Evolutionary conservation across 2,888 invertebrate species (phyloP).

Genomic region (Pinctada fucata): DNA sequence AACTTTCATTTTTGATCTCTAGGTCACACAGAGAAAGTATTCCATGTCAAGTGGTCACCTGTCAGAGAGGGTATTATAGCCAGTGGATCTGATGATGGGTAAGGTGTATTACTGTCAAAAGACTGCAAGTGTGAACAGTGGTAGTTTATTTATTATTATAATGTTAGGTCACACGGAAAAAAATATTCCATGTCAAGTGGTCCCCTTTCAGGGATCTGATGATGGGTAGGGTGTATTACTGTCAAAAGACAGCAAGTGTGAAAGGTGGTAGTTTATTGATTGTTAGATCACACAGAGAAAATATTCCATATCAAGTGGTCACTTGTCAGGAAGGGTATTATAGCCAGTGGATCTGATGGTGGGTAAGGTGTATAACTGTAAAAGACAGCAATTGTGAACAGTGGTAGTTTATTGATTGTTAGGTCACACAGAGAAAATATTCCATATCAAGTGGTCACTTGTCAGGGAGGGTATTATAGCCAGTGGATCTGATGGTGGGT

Average conservation of each 20-base stretch:
- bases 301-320: slow-evolving; percentile 78
- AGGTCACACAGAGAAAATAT: slow-evolving; percentile 77
- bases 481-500: slow-evolving; percentile 78
- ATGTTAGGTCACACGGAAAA: slow-evolving; percentile 76
- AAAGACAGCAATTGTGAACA: too few relatives aligned
- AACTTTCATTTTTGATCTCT: background rate
- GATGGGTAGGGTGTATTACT: too few relatives aligned
- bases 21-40: slow-evolving; percentile 77
- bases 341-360: slow-evolving; percentile 78
- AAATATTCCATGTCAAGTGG: slow-evolving; percentile 78
- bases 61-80: slow-evolving; percentile 75
- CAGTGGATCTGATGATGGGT: slow-evolving; percentile 78
- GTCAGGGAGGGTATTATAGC: slow-evolving; percentile 75
- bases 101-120: slow-evolving; percentile 31
- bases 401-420: too few relatives aligned
- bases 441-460: slow-evolving; percentile 78
- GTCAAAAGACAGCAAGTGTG: too few relatives aligned
- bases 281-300: slow-evolving; percentile 77
- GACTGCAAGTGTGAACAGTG: too few relatives aligned
- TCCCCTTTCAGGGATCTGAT: too few relatives aligned
- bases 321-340: slow-evolving; percentile 74
- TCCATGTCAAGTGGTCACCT: slow-evolving; percentile 77
- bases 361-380: slow-evolving; percentile 57
- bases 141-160: too few relatives aligned
- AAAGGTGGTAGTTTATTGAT: too few relatives aligned